Base-by-base conservation (phyloP, 1,140 invertebrate genomes). In the Sweltsa coloradensis region DNA sequence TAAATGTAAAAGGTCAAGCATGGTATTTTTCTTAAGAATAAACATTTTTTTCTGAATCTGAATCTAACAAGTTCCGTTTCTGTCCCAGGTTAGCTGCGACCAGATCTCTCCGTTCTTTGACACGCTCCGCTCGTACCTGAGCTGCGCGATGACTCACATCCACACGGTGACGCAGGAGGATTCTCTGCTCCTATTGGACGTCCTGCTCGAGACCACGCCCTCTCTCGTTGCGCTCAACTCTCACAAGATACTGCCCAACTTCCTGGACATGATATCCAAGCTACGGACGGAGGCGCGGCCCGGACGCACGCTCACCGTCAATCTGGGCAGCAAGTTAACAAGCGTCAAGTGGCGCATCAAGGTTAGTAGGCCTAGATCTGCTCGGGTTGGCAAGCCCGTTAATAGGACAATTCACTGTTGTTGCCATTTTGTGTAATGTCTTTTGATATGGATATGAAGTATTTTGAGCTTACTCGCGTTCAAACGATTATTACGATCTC, bases 71-170 rank as follows among this genome's bases (percentile, higher is more conserved):
- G n/a, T n/a, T n/a, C n/a, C 1, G 21, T 31, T 37, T 49, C 53
- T 45, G 41, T 51, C 52, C 23, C 43, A 57, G 53, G 55, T 73
- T 34, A 57, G 66, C 3, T 53, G 51, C 13, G 60, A 66, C 31
- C 67, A 72, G 47, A 54, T 78, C 2, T 41, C 55, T 13, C 83
- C 85, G 13, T 86, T 87, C 57, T 82, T 81, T 57, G 73, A 81
- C 51, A 71, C 83, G 6, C 62, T 91, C 34, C 75, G 76, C 29
- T 82, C 83, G 9, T 87, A 89, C 58, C 60, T 91, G 24, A 74
- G 78, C 24, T 91, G 87, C 68, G 81, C 84, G 1, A 89, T 91
- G 84, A 89, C 85, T 7, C 85, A 90, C 54, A 84, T 93, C 45
- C 73, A 85, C 60, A 73, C 72, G 11, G 69, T 71, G 37, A 80